phyloP scores from a whole-genome alignment of 2,797 vertebrate genomes.

The Scyliorhinus canicula region DNA sequence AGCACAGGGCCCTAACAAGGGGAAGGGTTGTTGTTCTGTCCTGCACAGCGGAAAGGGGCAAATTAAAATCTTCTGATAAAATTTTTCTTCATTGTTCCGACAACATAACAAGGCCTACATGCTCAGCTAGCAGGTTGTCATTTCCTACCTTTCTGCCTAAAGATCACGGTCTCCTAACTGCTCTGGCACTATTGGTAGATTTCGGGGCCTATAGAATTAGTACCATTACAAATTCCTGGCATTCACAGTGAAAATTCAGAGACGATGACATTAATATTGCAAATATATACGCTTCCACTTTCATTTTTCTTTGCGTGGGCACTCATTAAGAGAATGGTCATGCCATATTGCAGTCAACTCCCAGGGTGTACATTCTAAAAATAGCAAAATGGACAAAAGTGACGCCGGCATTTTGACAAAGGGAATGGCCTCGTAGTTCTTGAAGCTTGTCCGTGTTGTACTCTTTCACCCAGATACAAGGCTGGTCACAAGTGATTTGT shows the following conservation, averaged over 20 bases:
- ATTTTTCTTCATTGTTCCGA: neutral
- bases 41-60: neutral
- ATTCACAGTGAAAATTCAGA: neutral
- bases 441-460: neutral
- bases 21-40: neutral
- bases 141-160: neutral
- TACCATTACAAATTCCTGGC: neutral
- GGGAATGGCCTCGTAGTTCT: too few species aligned
- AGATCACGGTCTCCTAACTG: neutral
- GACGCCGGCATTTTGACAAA: neutral
- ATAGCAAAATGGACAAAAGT: neutral
- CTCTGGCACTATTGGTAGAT: neutral
- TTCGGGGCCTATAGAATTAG: too few species aligned
- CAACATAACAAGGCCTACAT: neutral
- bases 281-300: neutral
- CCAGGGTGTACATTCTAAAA: neutral
- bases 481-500: neutral
- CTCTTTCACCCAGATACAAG: neutral
- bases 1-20: neutral
- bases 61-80: neutral
- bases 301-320: neutral
- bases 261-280: neutral
- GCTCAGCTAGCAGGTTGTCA: neutral
- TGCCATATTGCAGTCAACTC: neutral
- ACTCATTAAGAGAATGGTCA: neutral